Conservation (phyloP, 2,797 vertebrate species). For the Ciconia nigra region DNA sequence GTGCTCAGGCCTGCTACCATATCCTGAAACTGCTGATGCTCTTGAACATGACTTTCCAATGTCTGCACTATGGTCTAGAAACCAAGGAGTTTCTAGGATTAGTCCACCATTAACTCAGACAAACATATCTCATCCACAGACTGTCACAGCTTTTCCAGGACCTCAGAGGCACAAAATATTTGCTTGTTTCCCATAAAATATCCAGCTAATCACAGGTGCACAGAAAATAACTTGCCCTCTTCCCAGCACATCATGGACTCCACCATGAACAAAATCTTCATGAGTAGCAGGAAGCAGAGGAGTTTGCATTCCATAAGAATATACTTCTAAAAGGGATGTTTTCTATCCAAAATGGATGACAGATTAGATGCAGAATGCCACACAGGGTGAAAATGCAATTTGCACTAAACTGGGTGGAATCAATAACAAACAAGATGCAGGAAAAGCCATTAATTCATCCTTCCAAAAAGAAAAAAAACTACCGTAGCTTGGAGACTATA, state of each 20-base stretch:
- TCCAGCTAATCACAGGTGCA: background rate
- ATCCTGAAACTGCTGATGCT: constrained; percentile 58
- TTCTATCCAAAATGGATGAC: background rate
- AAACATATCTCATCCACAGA: background rate
- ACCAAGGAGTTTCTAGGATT: constrained; percentile 1
- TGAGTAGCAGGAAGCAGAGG: background rate
- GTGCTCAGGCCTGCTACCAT: constrained; percentile 36
- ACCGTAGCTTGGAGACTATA: rapidly evolving
- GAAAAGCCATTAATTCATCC: background rate
- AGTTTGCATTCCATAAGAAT: background rate
- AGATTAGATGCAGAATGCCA: background rate
- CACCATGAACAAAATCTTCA: background rate
- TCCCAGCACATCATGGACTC: background rate
- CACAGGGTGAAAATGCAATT: background rate
- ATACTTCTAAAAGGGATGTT: background rate
- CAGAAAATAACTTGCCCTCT: background rate
- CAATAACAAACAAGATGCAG: background rate
- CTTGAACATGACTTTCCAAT: constrained; percentile 58
- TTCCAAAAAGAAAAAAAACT: background rate
- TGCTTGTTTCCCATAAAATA: background rate
- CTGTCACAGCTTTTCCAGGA: background rate
- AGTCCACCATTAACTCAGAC: background rate
- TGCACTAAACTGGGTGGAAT: background rate
- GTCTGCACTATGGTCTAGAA: constrained; percentile 66
- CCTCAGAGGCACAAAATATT: background rate